Conservation (phyloP, 2,797 vertebrate genomes). For the Galaxias olidus region DNA sequence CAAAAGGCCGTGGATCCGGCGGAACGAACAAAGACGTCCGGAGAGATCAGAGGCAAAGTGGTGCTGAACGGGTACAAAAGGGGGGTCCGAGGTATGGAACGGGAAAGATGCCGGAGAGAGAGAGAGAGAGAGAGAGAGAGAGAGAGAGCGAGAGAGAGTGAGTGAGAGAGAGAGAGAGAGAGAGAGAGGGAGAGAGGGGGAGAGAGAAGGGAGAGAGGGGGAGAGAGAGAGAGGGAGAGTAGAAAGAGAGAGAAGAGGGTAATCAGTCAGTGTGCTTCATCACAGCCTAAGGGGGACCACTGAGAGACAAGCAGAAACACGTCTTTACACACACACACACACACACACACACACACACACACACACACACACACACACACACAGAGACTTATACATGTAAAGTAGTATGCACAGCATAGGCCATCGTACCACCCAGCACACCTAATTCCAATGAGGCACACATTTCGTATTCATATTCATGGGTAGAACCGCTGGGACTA, state of each 20-base stretch:
- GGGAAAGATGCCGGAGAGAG: neutral
- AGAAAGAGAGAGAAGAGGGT: neutral
- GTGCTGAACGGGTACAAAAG: neutral
- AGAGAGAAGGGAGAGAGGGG: neutral
- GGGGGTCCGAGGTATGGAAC: neutral
- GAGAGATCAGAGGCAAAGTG: neutral
- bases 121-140: neutral
- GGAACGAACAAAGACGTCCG: neutral
- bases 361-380: neutral
- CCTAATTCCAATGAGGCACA: too few species aligned
- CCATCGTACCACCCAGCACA: too few species aligned
- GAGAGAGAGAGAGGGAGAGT: neutral
- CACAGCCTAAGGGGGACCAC: too few species aligned
- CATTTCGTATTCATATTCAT: too few species aligned
- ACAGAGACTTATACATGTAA: conserved; percentile 11
- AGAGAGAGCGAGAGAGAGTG: conserved; percentile 1
- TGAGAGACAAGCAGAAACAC: conserved; percentile 4
- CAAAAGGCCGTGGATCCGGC: neutral
- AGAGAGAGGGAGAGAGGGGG: neutral
- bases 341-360: conserved; percentile 3
- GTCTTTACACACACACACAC: neutral
- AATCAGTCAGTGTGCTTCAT: neutral
- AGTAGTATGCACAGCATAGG: too few species aligned
- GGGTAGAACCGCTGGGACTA: too few species aligned
- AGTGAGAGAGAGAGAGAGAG: conserved; percentile 7